A percentile compares a stretch with the other conserved stretches of the same genome.
Evolutionary conservation across 92 coral and sea anemone genomes (phyloP).

Genomic region (Bergia puertoricense): DNA sequence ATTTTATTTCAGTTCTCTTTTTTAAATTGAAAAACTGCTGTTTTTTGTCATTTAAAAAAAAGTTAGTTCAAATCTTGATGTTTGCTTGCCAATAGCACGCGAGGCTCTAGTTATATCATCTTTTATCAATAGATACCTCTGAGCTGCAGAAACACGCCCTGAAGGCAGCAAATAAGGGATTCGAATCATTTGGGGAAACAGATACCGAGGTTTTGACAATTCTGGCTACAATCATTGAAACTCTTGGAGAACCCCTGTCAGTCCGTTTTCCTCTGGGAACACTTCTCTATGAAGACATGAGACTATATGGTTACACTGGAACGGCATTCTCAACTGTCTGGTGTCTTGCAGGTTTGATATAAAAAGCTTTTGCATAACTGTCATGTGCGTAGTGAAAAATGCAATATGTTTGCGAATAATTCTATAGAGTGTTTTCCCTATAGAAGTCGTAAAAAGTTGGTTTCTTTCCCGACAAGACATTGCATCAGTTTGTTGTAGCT

Average conservation of each 20-base stretch:
- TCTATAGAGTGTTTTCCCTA: too few relatives aligned
- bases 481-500: too few relatives aligned
- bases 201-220: neutral
- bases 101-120: too few relatives aligned
- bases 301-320: neutral
- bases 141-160: neutral
- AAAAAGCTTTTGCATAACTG: neutral
- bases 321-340: neutral
- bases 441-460: too few relatives aligned
- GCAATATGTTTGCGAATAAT: neutral
- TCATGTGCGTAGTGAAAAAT: neutral
- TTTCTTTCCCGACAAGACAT: too few relatives aligned
- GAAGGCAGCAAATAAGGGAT: neutral
- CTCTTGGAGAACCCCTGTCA: neutral
- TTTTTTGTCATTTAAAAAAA: too few relatives aligned
- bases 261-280: neutral
- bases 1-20: too few relatives aligned
- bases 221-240: neutral
- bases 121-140: neutral
- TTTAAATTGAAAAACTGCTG: too few relatives aligned
- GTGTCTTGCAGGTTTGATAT: neutral
- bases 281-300: neutral
- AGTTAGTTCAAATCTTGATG: too few relatives aligned
- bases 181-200: neutral
- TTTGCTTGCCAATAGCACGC: too few relatives aligned